Conservation (phyloP, 1,140 invertebrate genomes). For the Conus betulinus region DNA sequence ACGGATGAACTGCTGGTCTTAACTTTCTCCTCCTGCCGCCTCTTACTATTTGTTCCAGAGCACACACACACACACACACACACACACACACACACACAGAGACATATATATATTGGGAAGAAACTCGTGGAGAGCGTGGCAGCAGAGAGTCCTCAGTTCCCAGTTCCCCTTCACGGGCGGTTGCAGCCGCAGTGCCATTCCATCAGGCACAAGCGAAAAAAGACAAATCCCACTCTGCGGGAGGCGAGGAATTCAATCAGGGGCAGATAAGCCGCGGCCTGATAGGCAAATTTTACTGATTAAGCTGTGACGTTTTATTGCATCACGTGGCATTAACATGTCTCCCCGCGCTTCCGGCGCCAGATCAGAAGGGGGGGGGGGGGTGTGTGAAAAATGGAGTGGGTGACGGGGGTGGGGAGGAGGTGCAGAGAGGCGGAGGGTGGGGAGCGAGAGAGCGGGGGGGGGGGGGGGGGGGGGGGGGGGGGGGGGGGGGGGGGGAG, state of each 20-base stretch:
- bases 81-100: too few relatives aligned
- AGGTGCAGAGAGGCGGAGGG: not conserved
- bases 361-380: not conserved
- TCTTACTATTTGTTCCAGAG: too few relatives aligned
- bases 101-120: too few relatives aligned
- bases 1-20: too few relatives aligned
- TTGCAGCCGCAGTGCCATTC: not conserved
- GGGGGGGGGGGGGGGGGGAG: not conserved
- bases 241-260: conserved; percentile 32
- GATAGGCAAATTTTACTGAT: conserved; percentile 42
- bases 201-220: not conserved
- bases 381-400: too few relatives aligned
- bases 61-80: too few relatives aligned
- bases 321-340: conserved; percentile 36
- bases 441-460: not conserved
- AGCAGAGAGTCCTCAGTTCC: too few relatives aligned
- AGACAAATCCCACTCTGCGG: not conserved
- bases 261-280: conserved; percentile 34
- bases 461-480: too few relatives aligned
- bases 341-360: conserved; percentile 31
- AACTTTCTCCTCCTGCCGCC: too few relatives aligned
- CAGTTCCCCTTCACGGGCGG: too few relatives aligned
- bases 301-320: conserved; percentile 39
- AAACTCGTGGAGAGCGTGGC: too few relatives aligned
- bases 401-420: too few relatives aligned